These are phyloP conservation scores for Druon quercuslanigerum DNA, from an alignment of 1,140 invertebrate genomes.

Conservation along the genomic window DNA sequence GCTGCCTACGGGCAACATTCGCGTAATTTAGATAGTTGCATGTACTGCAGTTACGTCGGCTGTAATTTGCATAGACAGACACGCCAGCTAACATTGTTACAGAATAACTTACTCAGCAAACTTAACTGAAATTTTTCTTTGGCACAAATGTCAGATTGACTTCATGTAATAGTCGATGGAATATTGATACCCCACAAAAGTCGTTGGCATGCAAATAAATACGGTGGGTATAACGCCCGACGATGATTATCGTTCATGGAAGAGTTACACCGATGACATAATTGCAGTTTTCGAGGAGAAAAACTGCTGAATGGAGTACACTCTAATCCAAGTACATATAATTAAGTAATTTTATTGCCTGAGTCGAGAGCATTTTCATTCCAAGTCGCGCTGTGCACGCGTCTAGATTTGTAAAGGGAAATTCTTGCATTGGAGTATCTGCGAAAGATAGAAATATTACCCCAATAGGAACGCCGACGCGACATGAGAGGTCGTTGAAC, in stretches of 20 bases:
- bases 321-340: not conserved
- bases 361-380: no score
- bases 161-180: not conserved
- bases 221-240: not conserved
- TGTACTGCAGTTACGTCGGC: slow-evolving; percentile 39
- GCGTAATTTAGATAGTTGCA: slow-evolving; percentile 52
- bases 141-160: slow-evolving; percentile 24
- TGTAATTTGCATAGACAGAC: slow-evolving; percentile 51
- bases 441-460: not conserved
- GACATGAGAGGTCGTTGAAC: slow-evolving; percentile 17
- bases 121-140: not conserved
- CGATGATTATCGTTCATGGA: slow-evolving; percentile 34
- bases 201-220: slow-evolving; percentile 15
- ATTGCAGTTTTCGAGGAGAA: not conserved
- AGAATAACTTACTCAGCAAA: slow-evolving; percentile 18
- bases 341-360: no score
- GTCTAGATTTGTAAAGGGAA: not conserved
- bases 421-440: slow-evolving; percentile 9
- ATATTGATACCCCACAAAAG: not conserved
- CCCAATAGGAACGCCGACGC: slow-evolving; percentile 1
- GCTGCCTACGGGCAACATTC: slow-evolving; percentile 48
- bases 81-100: slow-evolving; percentile 44
- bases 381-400: no score
- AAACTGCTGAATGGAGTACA: not conserved
- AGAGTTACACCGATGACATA: not conserved